Evolutionary conservation across 2,888 invertebrate genomes (phyloP), one percentile per base, ranked within the genome.

Genomic region (Phyto melanocephala): DNA sequence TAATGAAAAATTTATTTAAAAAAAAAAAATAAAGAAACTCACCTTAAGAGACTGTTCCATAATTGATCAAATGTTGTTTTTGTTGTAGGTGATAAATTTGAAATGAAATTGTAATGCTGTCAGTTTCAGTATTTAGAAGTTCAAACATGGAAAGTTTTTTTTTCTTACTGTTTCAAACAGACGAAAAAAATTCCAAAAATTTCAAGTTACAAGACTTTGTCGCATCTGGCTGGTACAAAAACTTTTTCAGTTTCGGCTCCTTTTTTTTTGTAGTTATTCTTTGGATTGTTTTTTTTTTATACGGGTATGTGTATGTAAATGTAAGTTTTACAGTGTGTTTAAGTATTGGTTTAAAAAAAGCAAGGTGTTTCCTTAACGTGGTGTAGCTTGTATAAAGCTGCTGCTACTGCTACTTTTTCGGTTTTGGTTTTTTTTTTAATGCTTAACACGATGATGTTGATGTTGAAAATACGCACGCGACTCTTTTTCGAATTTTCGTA

Each of bases 391-490:
- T 71, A 54, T 65, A 37, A 79, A 65, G 65, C 50, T 72, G 76
- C 74, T 75, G 63, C 63, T 33, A 2, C 52, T 28, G 1, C 20
- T 22, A 0, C 28, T 45, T 24, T 40, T 47, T 37, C 17, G n/a
- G 10, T 56, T 76, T 54, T 42, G 45, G 35, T 54, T 70, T 54
- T 62, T 70, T 28, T 3, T 3, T 28, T 28, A 77, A 77, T 62
- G 35, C 62, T 70, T 62, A 60, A 60, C 52, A 6, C 3, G 68
- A 42, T 62, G 76, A 68, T 68, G 76, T 68, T 77, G 65, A 56
- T 74, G 68, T 58, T 71, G 72, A 74, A 81, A 81, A 81, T 78
- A 81, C 81, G 81, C 81, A 81, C 72, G 81, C 81, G 81, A 81
- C 68, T 78, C 77, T 81, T 76, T 67, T 6, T 74, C 10, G 33